These are phyloP conservation scores for Aplodontia rufa DNA, from an alignment of 2,113 vertebrate species.

Conservation along the genomic window DNA sequence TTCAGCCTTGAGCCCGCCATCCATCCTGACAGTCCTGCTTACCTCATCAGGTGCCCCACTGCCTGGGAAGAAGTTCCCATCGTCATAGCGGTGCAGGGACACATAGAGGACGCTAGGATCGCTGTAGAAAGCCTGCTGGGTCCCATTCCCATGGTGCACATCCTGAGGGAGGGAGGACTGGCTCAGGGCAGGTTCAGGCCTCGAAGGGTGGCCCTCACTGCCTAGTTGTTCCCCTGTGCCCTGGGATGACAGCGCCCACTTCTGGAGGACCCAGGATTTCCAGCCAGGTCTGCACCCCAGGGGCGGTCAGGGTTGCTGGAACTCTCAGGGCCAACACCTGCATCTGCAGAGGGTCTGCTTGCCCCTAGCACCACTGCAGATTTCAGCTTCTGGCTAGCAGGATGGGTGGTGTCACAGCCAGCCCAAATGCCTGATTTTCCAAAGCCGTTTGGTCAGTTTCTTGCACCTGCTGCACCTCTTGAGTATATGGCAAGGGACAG, in stretches of 20 bases:
- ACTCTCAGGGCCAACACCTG: too few relatives aligned
- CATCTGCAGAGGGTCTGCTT: background rate
- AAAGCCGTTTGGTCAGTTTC: background rate
- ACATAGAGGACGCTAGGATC: slow-evolving; percentile 95
- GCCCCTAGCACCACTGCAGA: rapidly evolving
- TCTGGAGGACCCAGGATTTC: too few relatives aligned
- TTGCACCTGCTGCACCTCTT: rapidly evolving
- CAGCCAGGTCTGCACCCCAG: too few relatives aligned
- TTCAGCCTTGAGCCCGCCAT: too few relatives aligned
- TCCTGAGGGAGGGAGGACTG: slow-evolving; percentile 77
- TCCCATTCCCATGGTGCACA: slow-evolving; percentile 92
- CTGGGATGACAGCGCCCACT: rapidly evolving
- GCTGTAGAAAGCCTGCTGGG: slow-evolving; percentile 94
- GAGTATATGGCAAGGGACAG: too few relatives aligned
- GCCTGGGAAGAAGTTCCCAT: slow-evolving; percentile 99
- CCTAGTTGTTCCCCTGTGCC: too few relatives aligned
- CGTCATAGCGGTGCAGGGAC: slow-evolving; percentile 97
- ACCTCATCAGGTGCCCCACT: slow-evolving; percentile 98
- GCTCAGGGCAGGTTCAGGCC: background rate
- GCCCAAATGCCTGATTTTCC: rapidly evolving
- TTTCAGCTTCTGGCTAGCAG: rapidly evolving
- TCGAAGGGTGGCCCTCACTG: rapidly evolving
- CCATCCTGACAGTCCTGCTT: background rate
- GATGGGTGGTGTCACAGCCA: rapidly evolving
- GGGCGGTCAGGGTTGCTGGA: rapidly evolving